Percentiles rank a stretch among this genome's conserved stretches.
phyloP scores from a whole-genome alignment of 2,888 invertebrate genomes.

The Clunio marinus region DNA sequence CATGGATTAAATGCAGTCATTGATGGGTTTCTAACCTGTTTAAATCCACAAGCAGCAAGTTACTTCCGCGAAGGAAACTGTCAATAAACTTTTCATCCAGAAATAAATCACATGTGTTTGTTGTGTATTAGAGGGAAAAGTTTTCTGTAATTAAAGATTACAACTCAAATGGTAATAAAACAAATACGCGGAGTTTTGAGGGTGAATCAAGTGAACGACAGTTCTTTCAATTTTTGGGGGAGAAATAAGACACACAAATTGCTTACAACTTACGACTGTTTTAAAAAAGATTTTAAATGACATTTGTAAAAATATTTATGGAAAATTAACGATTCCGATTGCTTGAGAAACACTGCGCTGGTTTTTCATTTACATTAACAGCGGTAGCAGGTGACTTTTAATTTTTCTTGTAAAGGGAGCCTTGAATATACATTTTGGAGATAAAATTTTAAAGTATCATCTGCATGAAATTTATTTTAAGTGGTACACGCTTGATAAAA shows the following conservation, averaged over 20 bases:
- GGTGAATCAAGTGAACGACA: constrained; percentile 13
- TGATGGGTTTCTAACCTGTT: constrained; percentile 10
- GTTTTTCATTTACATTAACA: no score
- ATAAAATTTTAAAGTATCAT: no score
- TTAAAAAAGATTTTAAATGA: constrained; percentile 34
- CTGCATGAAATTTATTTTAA: no score
- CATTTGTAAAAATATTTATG: constrained; percentile 37
- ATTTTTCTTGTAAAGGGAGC: no score
- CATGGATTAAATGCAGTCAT: not conserved
- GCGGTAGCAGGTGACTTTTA: constrained; percentile 31
- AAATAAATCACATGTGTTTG: constrained; percentile 25
- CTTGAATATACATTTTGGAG: no score
- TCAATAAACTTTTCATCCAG: constrained; percentile 25
- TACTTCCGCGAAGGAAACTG: constrained; percentile 28
- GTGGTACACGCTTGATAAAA: no score
- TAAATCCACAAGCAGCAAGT: not conserved
- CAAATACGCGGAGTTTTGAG: not conserved
- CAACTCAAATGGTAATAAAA: not conserved
- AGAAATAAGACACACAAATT: not conserved
- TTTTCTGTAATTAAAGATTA: constrained; percentile 16
- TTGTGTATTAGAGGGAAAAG: not conserved
- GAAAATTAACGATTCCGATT: constrained; percentile 25
- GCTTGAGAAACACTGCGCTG: no score
- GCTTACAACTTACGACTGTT: constrained; percentile 23
- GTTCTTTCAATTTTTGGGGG: constrained; percentile 11